A percentile compares a stretch with the other conserved stretches of the same genome.
Conservation (phyloP, 2,888 invertebrate species). For the Diplazon laetatorius region DNA sequence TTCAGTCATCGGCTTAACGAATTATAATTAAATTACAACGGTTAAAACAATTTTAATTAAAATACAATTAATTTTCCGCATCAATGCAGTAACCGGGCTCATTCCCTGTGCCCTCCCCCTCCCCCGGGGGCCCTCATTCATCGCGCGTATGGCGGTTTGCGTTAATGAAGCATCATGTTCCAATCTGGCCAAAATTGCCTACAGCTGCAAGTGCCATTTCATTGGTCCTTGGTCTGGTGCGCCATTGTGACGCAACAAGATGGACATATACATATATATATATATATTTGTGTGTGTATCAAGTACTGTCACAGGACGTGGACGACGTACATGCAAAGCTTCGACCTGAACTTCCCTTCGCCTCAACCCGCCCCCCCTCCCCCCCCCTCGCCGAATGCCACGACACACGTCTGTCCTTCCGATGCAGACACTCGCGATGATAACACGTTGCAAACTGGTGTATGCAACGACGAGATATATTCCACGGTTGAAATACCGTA, state of each 20-base stretch:
- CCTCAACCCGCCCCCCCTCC: neutral
- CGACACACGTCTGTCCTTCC: constrained; percentile 9
- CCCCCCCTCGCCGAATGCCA: constrained; percentile 16
- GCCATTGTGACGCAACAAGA: constrained; percentile 13
- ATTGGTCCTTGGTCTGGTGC: constrained; percentile 12
- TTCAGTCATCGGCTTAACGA: no score
- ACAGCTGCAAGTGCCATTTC: constrained; percentile 1
- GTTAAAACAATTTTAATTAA: no score
- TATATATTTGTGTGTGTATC: no score
- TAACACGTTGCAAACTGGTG: constrained; percentile 44
- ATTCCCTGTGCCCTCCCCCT: no score
- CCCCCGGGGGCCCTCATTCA: no score
- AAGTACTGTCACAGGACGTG: constrained; percentile 7
- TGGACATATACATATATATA: no score
- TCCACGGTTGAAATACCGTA: constrained; percentile 37
- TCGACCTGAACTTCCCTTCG: constrained; percentile 23
- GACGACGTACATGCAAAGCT: constrained; percentile 8
- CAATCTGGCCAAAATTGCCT: constrained; percentile 20
- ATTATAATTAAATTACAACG: no score
- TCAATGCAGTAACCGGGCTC: neutral
- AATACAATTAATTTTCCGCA: no score
- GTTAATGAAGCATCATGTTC: constrained; percentile 13
- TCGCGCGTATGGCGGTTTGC: no score
- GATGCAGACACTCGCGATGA: constrained; percentile 35
- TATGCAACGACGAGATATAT: constrained; percentile 17